Evolutionary conservation across 2,888 invertebrate genomes (phyloP), one percentile per base, ranked within the genome.

Genomic region (Syritta pipiens): DNA sequence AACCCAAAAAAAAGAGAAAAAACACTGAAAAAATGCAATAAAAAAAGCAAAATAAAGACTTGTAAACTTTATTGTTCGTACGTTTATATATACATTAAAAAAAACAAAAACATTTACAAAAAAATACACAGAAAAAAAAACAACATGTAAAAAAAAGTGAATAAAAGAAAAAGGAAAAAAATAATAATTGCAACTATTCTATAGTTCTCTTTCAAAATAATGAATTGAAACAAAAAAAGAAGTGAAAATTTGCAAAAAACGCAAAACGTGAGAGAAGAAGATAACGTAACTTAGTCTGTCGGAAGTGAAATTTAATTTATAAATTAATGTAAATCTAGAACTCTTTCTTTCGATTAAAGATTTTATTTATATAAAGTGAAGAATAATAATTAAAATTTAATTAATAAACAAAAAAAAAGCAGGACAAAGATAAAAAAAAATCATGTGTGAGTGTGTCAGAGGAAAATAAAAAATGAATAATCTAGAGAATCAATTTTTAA

Each of bases 41-140:
- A 85, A 85, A 86, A 87, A 86, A 87, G 86, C 86, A 88, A 87
- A 87, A 86, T 84, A 87, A 88, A 88, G 87, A 88, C 88, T 88
- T 88, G 84, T 86, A 86, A 85, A 86, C 82, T 83, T 81, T 84
- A 83, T 82, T 83, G 84, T 84, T 84, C 84, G 82, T 84, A 84
- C 82, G 81, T 84, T 84, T 85, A 83, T 84, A 84, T 81, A 83
- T 79, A 77, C 81, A 81, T 79, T 68, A 77, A 79, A 65, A 81
- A 65, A 48, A 62, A 63, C 24, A 67, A 40, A 35, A 69, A 65
- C 48, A 62, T 40, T 57, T 53, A 48, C 30, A 81, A 26, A 76
- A 72, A 82, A 82, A 82, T 40, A 74, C 37, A 71, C 32, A 57
- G 22, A 72, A 63, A 46, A n/a, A n/a, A 55, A 60, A 71, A 44